A percentile compares a stretch with the other conserved stretches of the same genome.
These are phyloP conservation scores for Hydropotes inermis DNA, from an alignment of 2,113 vertebrate species.

Conservation along the genomic window DNA sequence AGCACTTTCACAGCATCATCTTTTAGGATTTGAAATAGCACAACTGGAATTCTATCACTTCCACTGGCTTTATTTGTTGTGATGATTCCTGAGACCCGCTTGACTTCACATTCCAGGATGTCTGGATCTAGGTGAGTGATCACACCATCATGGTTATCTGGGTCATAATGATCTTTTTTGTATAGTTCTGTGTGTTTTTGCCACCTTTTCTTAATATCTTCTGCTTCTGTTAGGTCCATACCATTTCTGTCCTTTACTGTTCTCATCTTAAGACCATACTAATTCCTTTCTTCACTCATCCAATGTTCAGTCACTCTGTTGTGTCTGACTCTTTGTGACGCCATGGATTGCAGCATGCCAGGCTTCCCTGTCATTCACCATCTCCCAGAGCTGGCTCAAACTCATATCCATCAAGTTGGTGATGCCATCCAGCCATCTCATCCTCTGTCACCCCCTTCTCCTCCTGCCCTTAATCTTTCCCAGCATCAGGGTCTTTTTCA, in stretches of 20 bases:
- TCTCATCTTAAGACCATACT: neutral
- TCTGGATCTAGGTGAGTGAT: neutral
- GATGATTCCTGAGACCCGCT: neutral
- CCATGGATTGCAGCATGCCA: neutral
- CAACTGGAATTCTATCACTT: neutral
- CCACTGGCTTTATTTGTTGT: neutral
- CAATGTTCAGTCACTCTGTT: neutral
- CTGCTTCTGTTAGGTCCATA: neutral
- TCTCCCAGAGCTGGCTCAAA: neutral
- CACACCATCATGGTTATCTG: neutral
- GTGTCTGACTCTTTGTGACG: fast-evolving
- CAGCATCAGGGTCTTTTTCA: neutral
- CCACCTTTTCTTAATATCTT: neutral
- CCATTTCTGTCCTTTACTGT: neutral
- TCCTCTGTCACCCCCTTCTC: neutral
- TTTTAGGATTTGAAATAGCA: neutral
- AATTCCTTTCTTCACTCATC: neutral
- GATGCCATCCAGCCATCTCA: neutral
- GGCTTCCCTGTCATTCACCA: neutral
- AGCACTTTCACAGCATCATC: neutral
- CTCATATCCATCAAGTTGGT: neutral
- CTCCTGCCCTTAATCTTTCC: neutral
- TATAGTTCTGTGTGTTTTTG: neutral
- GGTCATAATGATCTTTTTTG: neutral
- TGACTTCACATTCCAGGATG: neutral